Base-by-base conservation (phyloP, 2,888 invertebrate genomes). In the Macrophya alboannulata region DNA sequence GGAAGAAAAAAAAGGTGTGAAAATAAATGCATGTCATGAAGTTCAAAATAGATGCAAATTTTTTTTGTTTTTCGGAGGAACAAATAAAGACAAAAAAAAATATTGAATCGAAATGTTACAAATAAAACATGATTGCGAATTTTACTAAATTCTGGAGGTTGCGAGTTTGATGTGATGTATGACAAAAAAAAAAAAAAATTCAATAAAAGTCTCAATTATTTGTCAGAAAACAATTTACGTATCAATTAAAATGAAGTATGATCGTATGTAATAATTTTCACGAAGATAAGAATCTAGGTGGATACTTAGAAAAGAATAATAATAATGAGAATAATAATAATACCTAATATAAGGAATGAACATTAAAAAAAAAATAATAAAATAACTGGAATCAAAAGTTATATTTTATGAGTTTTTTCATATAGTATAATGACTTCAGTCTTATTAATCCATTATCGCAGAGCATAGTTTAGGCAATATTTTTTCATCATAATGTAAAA, bases 21-120 rank as follows among this genome's bases (percentile, higher is more conserved):
- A 17, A 55, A 59, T 62, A 51, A 43, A 59, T 81, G 81, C 81
- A 43, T 43, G 43, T 62, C 81, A 81, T 62, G 62, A 21, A 81
- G 62, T 59, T 59, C 1, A 62, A 81, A 81, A 81, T 81, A 81
- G 81, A 59, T 40, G 4, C 37, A 37, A n/a, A 55, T 17, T 40
- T 51, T 55, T 31, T 31, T 25, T 48, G 5, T 17, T 15, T 21
- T 43, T 1, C 25, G 3, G 21, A 12, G 15, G n/a, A 25, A 48
- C 25, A 1, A 76, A 15, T 1, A 15, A 55, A 37, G n/a, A n/a
- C 1, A 0, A n/a, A 12, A 40, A 31, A 31, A 31, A 77, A 3
- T 17, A 59, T 31, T 31, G 31, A 31, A 37, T 55, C 51, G 21
- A 48, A 21, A 25, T 45, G 12, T 25, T 74, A n/a, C 21, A 10